phyloP scores from a whole-genome alignment of 2,888 invertebrate species.

The Lordiphosa andalusiaca region DNA sequence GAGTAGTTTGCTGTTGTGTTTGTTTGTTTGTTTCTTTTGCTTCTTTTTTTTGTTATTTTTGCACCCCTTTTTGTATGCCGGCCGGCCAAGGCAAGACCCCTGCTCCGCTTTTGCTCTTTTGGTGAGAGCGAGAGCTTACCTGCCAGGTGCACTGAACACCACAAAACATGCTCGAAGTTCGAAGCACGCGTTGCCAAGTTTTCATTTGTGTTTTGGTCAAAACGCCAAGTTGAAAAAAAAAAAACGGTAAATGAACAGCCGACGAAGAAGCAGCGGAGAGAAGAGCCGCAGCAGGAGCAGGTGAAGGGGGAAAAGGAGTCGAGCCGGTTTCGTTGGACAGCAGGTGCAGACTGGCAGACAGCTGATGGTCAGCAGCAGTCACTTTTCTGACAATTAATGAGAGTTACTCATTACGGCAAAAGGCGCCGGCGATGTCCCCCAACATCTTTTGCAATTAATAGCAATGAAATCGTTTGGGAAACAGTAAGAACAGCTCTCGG shows the following conservation, averaged over 20 bases:
- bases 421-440: neutral
- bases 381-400: conserved; percentile 50
- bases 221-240: neutral
- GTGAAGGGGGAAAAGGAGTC: conserved; percentile 8
- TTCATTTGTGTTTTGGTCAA: conserved; percentile 18
- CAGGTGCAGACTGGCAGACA: conserved; percentile 5
- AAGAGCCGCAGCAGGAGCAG: too few species aligned
- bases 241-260: conserved; percentile 12
- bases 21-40: conserved; percentile 16
- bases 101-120: conserved; percentile 10
- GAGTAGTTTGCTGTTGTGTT: conserved; percentile 31
- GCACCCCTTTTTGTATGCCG: conserved; percentile 56
- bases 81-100: conserved; percentile 54
- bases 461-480: too few species aligned
- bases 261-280: neutral
- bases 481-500: too few species aligned
- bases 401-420: conserved; percentile 47
- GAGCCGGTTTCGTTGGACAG: conserved; percentile 12
- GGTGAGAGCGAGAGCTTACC: conserved; percentile 7
- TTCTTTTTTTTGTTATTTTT: conserved; percentile 22
- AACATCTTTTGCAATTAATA: too few species aligned
- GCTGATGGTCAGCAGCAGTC: conserved; percentile 16
- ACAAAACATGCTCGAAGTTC: conserved; percentile 63
- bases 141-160: conserved; percentile 32
- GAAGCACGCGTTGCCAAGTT: conserved; percentile 59